Evolutionary conservation across 2,113 vertebrate species (phyloP).

Genomic region (Clarias macrocephalus): DNA sequence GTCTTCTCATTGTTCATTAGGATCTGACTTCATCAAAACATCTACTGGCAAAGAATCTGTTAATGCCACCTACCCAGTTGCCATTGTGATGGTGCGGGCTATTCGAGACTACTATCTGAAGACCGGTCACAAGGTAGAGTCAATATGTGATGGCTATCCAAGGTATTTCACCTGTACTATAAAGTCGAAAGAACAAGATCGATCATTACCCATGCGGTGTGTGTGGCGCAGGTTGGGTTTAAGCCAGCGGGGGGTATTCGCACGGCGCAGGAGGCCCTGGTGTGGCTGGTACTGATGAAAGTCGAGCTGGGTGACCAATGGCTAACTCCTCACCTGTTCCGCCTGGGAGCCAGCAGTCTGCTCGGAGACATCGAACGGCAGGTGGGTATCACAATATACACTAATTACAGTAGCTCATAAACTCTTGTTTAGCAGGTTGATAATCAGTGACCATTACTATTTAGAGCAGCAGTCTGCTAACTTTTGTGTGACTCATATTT

Average conservation of each 20-base stretch:
- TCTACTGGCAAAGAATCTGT: constrained; percentile 95
- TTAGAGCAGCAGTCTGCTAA: constrained; percentile 13
- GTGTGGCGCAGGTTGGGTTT: constrained; percentile 75
- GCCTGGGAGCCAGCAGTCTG: constrained; percentile 91
- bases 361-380: constrained; percentile 91
- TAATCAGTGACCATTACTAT: constrained; percentile 23
- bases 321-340: constrained; percentile 86
- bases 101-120: constrained; percentile 88
- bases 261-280: constrained; percentile 83
- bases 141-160: not conserved
- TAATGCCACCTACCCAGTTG: constrained; percentile 91
- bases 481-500: not conserved
- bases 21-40: constrained; percentile 98
- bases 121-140: constrained; percentile 87
- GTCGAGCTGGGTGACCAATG: constrained; percentile 89
- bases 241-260: constrained; percentile 96
- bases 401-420: not conserved
- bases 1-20: constrained; percentile 63
- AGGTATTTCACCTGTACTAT: not conserved
- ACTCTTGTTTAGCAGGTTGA: not conserved
- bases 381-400: constrained; percentile 66
- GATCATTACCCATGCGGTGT: not conserved
- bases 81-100: constrained; percentile 91
- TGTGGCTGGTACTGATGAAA: constrained; percentile 90
- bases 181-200: not conserved